Evolutionary conservation across 2,888 invertebrate genomes (phyloP).

Genomic region (Proisotoma minuta): DNA sequence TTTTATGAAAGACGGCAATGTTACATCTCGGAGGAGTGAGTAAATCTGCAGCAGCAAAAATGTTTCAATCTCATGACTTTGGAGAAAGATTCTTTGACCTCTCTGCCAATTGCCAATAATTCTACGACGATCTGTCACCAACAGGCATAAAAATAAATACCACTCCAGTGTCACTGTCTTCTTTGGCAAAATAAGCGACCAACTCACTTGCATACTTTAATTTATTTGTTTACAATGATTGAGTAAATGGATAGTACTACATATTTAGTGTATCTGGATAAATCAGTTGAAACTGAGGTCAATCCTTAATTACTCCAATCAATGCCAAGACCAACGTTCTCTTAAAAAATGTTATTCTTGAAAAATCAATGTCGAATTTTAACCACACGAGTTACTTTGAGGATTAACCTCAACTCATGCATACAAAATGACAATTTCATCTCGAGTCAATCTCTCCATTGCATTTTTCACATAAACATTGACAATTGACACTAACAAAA

Average conservation of each 20-base stretch:
- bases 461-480: neutral
- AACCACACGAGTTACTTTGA: neutral
- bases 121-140: conserved; percentile 2
- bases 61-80: neutral
- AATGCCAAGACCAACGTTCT: neutral
- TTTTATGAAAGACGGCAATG: neutral
- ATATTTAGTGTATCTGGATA: too few relatives aligned
- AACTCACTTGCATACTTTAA: too few relatives aligned
- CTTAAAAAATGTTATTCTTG: too few relatives aligned
- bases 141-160: neutral
- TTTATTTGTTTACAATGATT: too few relatives aligned
- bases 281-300: neutral
- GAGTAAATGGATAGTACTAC: too few relatives aligned
- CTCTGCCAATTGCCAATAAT: conserved; percentile 1
- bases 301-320: neutral
- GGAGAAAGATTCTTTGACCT: conserved; percentile 1
- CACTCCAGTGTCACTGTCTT: neutral
- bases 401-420: too few relatives aligned
- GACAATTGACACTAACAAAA: neutral
- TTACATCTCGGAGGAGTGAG: neutral
- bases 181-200: too few relatives aligned
- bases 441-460: neutral
- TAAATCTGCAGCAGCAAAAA: neutral
- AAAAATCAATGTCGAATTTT: conserved; percentile 2
- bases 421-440: neutral